Evolutionary conservation across 1,140 invertebrate genomes (phyloP), one percentile per base, ranked within the genome.

Genomic region (Adoxophyes honmai): DNA sequence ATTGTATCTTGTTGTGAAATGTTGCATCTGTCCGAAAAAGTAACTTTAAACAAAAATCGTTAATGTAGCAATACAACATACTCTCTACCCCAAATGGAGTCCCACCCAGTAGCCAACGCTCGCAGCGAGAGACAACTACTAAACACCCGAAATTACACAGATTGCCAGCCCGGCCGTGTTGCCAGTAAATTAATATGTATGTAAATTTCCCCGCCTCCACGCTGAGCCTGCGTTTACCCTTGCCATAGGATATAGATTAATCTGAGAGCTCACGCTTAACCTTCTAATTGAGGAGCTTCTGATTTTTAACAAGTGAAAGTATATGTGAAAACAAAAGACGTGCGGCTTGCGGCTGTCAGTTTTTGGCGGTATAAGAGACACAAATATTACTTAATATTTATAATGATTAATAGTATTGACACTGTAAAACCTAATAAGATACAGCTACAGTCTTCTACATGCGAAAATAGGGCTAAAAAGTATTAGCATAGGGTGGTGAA

Each of bases 121-220:
- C 14, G 42, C 42, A 28, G 21, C 21, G 21, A 28, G 21, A 28
- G 21, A 28, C 21, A 28, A 48, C 42, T 21, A 48, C 42, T 48
- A 48, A 48, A 48, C 42, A 48, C 42, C 42, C 42, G 42, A 48
- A 48, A 48, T 48, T 48, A 48, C 21, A 48, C 42, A 48, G 42
- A 48, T 48, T 48, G 42, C 42, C 16, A 48, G 21, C 5, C 42
- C 21, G 21, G 6, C 21, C 42, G 42, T 48, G 42, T 48, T 48
- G 42, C 42, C 42, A 48, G 42, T 48, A 48, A 48, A 48, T 48
- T 48, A 48, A 48, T 48, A 48, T 48, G 42, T 48, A 48, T 48
- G 42, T 48, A 48, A 48, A 48, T 48, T 16, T 48, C 16, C 42
- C 42, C 21, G 42, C 42, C 42, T 48, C 42, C 42, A 18, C 21